Evolutionary conservation across 2,113 vertebrate genomes (phyloP).

Genomic region (Thoracochromis brauschi): DNA sequence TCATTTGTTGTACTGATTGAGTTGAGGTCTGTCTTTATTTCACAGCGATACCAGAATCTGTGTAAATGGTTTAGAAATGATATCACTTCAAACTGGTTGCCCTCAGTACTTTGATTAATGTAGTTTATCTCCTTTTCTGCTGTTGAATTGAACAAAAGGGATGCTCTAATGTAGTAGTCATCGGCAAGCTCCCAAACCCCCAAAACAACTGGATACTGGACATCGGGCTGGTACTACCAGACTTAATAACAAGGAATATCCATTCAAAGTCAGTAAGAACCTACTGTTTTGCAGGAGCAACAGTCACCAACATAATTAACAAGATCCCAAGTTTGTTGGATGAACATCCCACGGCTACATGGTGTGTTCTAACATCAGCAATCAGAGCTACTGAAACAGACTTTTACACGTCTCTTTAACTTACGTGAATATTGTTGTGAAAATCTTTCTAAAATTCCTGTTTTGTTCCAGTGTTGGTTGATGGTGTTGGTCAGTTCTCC

Average conservation of each 20-base stretch:
- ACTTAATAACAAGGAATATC: neutral
- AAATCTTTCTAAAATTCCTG: neutral
- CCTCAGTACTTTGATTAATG: neutral
- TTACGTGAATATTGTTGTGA: neutral
- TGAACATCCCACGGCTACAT: neutral
- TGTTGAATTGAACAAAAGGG: neutral
- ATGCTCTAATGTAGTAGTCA: neutral
- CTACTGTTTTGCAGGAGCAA: neutral
- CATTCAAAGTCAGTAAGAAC: neutral
- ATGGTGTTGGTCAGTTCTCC: neutral
- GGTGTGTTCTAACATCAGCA: neutral
- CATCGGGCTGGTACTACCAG: neutral
- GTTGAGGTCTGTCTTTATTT: neutral
- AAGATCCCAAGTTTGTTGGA: neutral
- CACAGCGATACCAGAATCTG: neutral
- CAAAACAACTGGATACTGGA: neutral
- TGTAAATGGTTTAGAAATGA: neutral
- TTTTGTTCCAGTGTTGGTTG: neutral
- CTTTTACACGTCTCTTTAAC: neutral
- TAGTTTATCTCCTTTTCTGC: neutral
- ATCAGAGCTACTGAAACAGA: neutral
- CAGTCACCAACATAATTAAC: neutral
- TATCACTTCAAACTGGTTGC: neutral
- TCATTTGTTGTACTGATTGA: constrained; percentile 29
- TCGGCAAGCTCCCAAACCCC: neutral